phyloP scores from a whole-genome alignment of 2,888 invertebrate genomes.

The Ceriagrion tenellum region DNA sequence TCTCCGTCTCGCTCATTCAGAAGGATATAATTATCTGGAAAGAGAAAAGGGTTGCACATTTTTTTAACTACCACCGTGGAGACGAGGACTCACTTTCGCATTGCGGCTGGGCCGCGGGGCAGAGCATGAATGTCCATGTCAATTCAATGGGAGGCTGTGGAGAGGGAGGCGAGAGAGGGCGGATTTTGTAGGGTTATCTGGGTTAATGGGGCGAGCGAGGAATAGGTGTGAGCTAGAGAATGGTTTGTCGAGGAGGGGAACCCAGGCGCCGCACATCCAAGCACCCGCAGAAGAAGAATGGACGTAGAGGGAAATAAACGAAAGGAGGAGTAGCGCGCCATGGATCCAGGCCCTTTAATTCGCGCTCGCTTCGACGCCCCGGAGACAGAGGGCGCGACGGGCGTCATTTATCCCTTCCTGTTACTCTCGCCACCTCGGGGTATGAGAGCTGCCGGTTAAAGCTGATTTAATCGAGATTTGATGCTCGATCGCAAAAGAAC shows the following conservation, averaged over 20 bases:
- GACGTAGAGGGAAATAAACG: not conserved
- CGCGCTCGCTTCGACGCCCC: too few relatives aligned
- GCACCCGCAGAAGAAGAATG: not conserved
- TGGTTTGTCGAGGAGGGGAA: not conserved
- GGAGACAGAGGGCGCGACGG: not conserved
- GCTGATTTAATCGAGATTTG: too few relatives aligned
- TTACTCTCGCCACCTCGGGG: not conserved
- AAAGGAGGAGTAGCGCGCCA: too few relatives aligned
- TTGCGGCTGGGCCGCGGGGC: not conserved
- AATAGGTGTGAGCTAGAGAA: not conserved
- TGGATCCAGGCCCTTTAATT: too few relatives aligned
- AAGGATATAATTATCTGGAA: too few relatives aligned
- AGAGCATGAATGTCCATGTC: too few relatives aligned
- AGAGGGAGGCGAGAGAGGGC: too few relatives aligned
- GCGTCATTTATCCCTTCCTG: not conserved
- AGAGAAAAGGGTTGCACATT: not conserved
- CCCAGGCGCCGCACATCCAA: too few relatives aligned
- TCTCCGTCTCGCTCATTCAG: not conserved
- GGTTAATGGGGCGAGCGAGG: not conserved
- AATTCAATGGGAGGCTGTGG: not conserved
- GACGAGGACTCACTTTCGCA: not conserved
- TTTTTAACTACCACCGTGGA: not conserved
- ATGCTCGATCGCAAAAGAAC: too few relatives aligned
- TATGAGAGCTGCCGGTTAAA: not conserved
- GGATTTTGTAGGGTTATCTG: not conserved